Conservation (phyloP, 2,113 vertebrate species). For the Turnix velox region DNA sequence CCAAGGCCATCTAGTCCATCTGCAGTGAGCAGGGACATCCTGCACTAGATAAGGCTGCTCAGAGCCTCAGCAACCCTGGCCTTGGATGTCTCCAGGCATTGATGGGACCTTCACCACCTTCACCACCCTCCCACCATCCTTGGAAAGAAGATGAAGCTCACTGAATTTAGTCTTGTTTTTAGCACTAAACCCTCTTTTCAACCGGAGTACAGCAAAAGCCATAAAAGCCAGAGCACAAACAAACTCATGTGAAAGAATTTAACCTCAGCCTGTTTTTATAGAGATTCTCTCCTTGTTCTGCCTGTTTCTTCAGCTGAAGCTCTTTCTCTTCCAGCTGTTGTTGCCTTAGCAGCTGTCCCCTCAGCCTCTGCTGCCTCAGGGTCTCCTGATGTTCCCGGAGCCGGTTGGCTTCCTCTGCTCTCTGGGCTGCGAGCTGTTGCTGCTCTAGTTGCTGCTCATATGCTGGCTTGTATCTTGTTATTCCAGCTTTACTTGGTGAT, state of each 20-base stretch:
- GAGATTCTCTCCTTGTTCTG: conserved; percentile 68
- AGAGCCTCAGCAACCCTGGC: too few species aligned
- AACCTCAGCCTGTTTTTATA: conserved; percentile 67
- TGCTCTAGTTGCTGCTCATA: conserved; percentile 90
- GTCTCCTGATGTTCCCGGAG: conserved; percentile 79
- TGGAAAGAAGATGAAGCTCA: neutral
- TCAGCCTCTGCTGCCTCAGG: conserved; percentile 77
- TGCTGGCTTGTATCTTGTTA: conserved; percentile 59
- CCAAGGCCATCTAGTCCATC: too few species aligned
- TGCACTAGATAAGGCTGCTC: too few species aligned
- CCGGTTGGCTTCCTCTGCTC: conserved; percentile 74
- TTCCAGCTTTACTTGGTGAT: neutral
- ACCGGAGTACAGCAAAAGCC: neutral
- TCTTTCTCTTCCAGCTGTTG: conserved; percentile 76
- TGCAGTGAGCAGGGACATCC: too few species aligned
- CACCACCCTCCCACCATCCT: too few species aligned
- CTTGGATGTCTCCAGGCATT: too few species aligned
- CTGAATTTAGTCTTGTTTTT: neutral
- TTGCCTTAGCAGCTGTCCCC: conserved; percentile 75
- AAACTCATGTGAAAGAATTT: neutral
- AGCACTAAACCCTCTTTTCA: neutral
- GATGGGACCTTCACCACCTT: too few species aligned
- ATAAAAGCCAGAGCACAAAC: neutral
- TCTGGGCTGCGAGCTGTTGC: conserved; percentile 77
- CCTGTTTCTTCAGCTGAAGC: conserved; percentile 71